A percentile compares a stretch with the other conserved stretches of the same genome.
phyloP scores from a whole-genome alignment of 2,888 invertebrate species.

The Eucera pruinosa region DNA sequence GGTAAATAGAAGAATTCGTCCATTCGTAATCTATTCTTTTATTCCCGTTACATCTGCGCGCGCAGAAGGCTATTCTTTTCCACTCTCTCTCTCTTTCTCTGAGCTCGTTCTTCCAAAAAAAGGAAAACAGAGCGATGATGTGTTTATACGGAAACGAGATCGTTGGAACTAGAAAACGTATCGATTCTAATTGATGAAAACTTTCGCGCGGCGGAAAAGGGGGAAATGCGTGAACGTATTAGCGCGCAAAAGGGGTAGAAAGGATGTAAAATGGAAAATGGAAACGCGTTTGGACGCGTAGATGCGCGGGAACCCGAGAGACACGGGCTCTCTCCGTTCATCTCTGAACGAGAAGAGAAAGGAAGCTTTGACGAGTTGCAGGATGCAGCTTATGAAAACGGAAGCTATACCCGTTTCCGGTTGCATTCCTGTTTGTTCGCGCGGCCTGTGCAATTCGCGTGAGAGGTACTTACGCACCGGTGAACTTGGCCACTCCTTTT shows the following conservation, averaged over 20 bases:
- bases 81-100: no score
- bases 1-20: no score
- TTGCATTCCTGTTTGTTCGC: neutral
- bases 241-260: no score
- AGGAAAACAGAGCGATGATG: no score
- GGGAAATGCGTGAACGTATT: neutral
- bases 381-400: neutral
- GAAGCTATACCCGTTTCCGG: neutral
- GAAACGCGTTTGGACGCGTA: no score
- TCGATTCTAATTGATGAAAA: slow-evolving; percentile 5
- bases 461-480: slow-evolving; percentile 74
- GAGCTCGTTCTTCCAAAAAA: no score
- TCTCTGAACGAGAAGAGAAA: neutral
- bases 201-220: neutral
- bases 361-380: slow-evolving; percentile 5
- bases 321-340: neutral
- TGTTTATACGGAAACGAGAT: no score
- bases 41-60: no score
- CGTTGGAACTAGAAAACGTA: neutral
- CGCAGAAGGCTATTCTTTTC: no score
- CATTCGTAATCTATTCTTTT: no score
- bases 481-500: slow-evolving; percentile 90
- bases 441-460: neutral
- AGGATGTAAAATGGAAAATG: no score
- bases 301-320: neutral